A percentile compares a stretch with the other conserved stretches of the same genome.
Conservation (phyloP, 2,113 vertebrate species). For the Chauna torquata region DNA sequence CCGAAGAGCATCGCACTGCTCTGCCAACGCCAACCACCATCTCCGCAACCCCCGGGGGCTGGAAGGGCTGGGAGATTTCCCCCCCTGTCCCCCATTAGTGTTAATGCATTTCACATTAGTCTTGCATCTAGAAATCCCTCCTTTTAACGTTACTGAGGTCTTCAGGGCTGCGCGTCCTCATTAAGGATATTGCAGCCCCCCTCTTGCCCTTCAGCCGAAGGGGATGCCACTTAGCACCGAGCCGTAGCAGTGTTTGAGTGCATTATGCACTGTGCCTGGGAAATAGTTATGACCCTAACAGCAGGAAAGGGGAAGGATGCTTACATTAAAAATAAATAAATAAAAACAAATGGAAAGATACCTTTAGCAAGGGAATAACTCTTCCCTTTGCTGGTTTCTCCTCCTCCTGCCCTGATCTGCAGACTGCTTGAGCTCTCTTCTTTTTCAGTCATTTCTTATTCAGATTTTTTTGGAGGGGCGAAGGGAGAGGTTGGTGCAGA, state of each 20-base stretch:
- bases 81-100: constrained; percentile 54
- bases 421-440: neutral
- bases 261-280: constrained; percentile 37
- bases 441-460: neutral
- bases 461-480: neutral
- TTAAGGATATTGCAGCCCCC: constrained; percentile 55
- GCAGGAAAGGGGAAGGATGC: constrained; percentile 33
- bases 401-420: neutral
- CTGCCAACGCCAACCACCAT: neutral
- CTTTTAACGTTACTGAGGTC: constrained; percentile 40
- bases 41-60: constrained; percentile 30
- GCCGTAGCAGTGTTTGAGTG: neutral
- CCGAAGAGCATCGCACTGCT: neutral
- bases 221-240: constrained; percentile 22
- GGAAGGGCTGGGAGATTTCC: constrained; percentile 13
- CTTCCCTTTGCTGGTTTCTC: constrained; percentile 32
- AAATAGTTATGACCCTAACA: constrained; percentile 35
- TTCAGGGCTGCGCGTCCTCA: constrained; percentile 26
- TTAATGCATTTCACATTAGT: constrained; percentile 74
- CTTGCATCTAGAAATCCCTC: constrained; percentile 66
- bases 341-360: constrained; percentile 28
- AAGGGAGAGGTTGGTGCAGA: neutral
- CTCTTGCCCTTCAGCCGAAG: constrained; percentile 38
- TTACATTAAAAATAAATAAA: constrained; percentile 60
- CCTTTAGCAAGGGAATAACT: constrained; percentile 19